A percentile compares a stretch with the other conserved stretches of the same genome.
Conservation (phyloP, 1,140 invertebrate genomes). For the Elymnias hypermnestra region DNA sequence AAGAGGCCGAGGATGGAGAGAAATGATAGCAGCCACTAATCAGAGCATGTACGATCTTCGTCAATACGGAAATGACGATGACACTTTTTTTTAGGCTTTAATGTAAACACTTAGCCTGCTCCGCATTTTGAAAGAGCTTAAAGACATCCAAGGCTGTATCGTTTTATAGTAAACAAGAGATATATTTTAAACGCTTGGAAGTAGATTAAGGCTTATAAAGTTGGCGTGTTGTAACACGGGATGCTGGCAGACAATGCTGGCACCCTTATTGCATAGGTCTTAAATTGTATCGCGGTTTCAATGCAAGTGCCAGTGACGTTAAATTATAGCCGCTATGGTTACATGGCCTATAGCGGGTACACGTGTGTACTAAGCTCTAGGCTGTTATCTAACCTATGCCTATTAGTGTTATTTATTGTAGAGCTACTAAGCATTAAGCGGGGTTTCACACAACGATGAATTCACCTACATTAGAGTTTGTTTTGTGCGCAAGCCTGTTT, state of each 20-base stretch:
- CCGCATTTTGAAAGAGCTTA: slow-evolving; percentile 1
- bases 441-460: background rate
- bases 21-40: too few species aligned
- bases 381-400: slow-evolving; percentile 35
- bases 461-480: background rate
- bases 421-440: background rate
- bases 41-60: too few species aligned
- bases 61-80: too few species aligned
- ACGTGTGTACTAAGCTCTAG: slow-evolving; percentile 56
- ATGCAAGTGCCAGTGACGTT: slow-evolving; percentile 67
- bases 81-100: too few species aligned
- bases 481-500: too few species aligned
- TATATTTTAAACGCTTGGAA: slow-evolving; percentile 31
- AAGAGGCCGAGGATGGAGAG: too few species aligned
- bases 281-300: slow-evolving; percentile 71
- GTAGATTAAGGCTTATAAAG: slow-evolving; percentile 52
- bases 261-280: slow-evolving; percentile 68
- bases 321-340: slow-evolving; percentile 67
- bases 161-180: slow-evolving; percentile 14
- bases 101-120: too few species aligned
- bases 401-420: slow-evolving; percentile 28
- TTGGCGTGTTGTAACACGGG: slow-evolving; percentile 58
- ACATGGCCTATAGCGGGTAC: slow-evolving; percentile 47
- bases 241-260: slow-evolving; percentile 54
- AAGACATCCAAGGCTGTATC: background rate